A percentile compares a stretch with the other conserved stretches of the same genome.
phyloP scores from a whole-genome alignment of 2,113 vertebrate genomes.

The Saguinus imperator region DNA sequence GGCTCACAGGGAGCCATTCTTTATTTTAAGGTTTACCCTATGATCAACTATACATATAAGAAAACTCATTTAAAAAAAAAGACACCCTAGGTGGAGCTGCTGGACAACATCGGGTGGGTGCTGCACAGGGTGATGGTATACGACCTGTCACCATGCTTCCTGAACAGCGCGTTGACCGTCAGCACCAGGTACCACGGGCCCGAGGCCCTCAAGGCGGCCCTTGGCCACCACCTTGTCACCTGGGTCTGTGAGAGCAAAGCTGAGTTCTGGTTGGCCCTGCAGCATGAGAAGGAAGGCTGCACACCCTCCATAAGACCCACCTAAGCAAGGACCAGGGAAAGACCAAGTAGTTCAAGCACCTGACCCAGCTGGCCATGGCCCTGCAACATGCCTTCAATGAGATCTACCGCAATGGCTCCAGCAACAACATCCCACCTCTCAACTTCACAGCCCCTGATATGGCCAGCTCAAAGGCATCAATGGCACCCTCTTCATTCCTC shows the following conservation, averaged over 20 bases:
- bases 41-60: not conserved
- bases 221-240: slow-evolving; percentile 97
- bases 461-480: slow-evolving; percentile 98
- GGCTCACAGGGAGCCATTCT: slow-evolving; percentile 87
- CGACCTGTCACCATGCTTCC: slow-evolving; percentile 95
- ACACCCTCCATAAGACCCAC: slow-evolving; percentile 98
- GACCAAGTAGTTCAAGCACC: slow-evolving; percentile 98
- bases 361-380: slow-evolving; percentile 97
- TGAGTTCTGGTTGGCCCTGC: slow-evolving; percentile 96
- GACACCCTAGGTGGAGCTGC: slow-evolving; percentile 97
- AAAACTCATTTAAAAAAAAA: slow-evolving; percentile 66
- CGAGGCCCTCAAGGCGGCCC: slow-evolving; percentile 96
- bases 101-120: slow-evolving; percentile 97
- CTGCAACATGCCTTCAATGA: slow-evolving; percentile 99
- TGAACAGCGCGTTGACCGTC: slow-evolving; percentile 94
- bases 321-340: slow-evolving; percentile 97
- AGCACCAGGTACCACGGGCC: slow-evolving; percentile 96
- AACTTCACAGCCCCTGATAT: slow-evolving; percentile 99
- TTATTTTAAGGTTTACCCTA: not conserved
- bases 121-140: slow-evolving; percentile 99
- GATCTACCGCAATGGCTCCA: slow-evolving; percentile 98
- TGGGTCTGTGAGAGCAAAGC: slow-evolving; percentile 98
- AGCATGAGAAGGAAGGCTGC: slow-evolving; percentile 97
- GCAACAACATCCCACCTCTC: slow-evolving; percentile 95
- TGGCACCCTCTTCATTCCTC: slow-evolving; percentile 98